phyloP scores from a whole-genome alignment of 2,797 vertebrate species.

The Phaenicophaeus curvirostris region DNA sequence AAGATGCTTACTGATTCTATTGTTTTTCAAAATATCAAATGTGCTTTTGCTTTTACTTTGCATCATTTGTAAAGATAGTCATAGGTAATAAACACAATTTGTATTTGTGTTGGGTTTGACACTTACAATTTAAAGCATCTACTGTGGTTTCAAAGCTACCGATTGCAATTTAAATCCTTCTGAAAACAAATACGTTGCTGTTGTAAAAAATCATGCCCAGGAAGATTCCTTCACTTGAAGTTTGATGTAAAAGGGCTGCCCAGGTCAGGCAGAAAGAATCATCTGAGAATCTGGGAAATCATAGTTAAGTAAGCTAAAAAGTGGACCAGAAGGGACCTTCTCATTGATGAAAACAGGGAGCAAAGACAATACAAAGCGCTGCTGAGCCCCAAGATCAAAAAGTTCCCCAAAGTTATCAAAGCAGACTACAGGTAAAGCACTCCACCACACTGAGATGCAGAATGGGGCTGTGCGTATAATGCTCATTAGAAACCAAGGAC shows the following conservation, averaged over 20 bases:
- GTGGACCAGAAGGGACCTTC: background rate
- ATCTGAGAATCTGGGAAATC: background rate
- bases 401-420: background rate
- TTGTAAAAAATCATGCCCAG: background rate
- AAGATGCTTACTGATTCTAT: background rate
- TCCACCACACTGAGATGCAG: background rate
- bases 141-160: background rate
- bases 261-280: background rate
- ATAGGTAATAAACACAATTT: background rate
- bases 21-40: background rate
- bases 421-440: background rate
- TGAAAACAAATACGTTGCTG: background rate
- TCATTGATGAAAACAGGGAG: background rate
- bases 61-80: background rate
- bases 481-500: background rate
- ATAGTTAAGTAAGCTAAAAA: background rate
- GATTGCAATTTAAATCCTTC: background rate
- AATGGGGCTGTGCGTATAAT: background rate
- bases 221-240: background rate
- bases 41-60: background rate
- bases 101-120: background rate
- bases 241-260: background rate
- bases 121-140: background rate
- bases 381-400: background rate
- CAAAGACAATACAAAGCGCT: background rate